Conservation (phyloP, 2,113 vertebrate species). For the Aramus guarauna region DNA sequence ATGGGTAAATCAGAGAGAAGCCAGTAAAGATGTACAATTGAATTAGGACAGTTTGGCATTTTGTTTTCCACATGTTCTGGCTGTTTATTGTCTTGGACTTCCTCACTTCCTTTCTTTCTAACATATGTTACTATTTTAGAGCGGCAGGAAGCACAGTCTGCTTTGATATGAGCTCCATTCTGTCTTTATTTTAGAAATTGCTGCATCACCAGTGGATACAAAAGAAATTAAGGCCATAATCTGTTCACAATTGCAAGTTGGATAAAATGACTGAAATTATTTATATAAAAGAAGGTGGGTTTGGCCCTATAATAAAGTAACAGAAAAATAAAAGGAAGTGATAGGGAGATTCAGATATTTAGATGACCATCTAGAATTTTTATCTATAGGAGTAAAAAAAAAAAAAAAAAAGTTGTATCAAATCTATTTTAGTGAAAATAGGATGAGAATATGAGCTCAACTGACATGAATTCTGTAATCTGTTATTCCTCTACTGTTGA, state of each 20-base stretch:
- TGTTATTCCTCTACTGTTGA: not conserved
- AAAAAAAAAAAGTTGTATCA: not conserved
- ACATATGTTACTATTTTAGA: not conserved
- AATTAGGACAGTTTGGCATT: not conserved
- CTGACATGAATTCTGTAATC: not conserved
- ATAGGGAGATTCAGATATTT: not conserved
- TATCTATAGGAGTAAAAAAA: not conserved
- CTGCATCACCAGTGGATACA: not conserved
- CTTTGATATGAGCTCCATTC: constrained; percentile 8
- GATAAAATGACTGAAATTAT: not conserved
- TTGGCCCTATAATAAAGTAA: not conserved
- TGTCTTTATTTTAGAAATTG: constrained; percentile 18
- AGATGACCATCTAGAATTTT: not conserved
- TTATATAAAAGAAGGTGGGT: not conserved
- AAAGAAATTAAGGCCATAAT: not conserved
- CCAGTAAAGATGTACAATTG: not conserved
- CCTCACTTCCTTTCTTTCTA: not conserved
- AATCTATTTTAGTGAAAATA: not conserved
- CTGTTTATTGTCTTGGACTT: constrained; percentile 19
- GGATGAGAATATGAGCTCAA: not conserved
- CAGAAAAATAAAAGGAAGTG: not conserved
- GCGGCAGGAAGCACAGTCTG: constrained; percentile 3
- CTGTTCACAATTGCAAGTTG: not conserved
- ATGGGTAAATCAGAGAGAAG: not conserved
- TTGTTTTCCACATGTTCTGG: constrained; percentile 22